phyloP scores from a whole-genome alignment of 2,797 vertebrate genomes.

The Buceros bicornis region DNA sequence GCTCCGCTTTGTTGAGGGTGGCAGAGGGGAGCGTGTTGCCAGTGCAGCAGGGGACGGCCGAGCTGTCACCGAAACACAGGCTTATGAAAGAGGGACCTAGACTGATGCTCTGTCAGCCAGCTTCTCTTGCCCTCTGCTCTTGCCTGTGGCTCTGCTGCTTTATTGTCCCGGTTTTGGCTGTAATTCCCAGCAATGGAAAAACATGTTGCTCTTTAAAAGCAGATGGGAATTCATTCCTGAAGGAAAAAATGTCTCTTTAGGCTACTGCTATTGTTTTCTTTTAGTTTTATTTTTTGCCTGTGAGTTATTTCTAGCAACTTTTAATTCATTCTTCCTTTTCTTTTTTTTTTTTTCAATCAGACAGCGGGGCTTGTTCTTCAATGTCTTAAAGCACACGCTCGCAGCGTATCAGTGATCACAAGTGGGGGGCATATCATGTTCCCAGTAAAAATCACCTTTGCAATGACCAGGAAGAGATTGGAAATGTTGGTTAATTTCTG shows the following conservation, averaged over 20 bases:
- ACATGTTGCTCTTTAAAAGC: conserved; percentile 74
- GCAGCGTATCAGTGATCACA: neutral
- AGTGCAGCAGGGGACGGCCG: neutral
- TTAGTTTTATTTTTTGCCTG: conserved; percentile 69
- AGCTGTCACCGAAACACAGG: neutral
- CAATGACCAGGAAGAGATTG: neutral
- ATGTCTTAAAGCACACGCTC: neutral
- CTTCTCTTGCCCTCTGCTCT: conserved; percentile 10
- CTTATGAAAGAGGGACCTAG: neutral
- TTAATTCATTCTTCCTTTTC: conserved; percentile 15
- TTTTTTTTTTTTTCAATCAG: neutral
- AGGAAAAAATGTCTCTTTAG: conserved; percentile 70
- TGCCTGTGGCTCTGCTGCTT: conserved; percentile 28
- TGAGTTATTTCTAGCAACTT: conserved; percentile 73
- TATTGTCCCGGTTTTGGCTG: conserved; percentile 64
- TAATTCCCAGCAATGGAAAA: conserved; percentile 64
- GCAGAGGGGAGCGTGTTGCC: neutral
- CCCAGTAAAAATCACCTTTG: neutral
- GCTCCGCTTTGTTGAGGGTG: neutral
- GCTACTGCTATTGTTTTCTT: conserved; percentile 71
- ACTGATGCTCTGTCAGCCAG: neutral
- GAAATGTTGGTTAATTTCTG: conserved; percentile 5
- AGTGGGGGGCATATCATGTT: neutral
- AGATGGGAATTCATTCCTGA: conserved; percentile 71
- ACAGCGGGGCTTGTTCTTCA: conserved; percentile 9